Conservation (phyloP, 2,888 invertebrate genomes). For the Alcis repandata region DNA sequence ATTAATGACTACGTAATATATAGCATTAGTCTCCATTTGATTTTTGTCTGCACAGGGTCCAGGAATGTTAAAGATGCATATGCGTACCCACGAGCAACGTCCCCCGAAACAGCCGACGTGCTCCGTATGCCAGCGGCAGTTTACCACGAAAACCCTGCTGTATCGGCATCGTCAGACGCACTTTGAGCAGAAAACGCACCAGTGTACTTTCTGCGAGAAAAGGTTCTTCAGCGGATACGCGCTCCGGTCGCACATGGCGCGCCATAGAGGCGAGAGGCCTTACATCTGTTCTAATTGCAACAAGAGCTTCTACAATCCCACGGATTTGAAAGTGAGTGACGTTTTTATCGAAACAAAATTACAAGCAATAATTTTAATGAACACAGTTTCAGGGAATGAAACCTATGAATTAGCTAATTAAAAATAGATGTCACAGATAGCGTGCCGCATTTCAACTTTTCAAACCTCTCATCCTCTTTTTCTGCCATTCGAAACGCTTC, state of each 20-base stretch:
- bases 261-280: slow-evolving; percentile 83
- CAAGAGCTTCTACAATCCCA: slow-evolving; percentile 86
- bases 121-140: slow-evolving; percentile 87
- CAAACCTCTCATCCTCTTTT: slow-evolving; percentile 70
- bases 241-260: slow-evolving; percentile 81
- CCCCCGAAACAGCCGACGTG: slow-evolving; percentile 87
- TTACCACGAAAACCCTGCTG: slow-evolving; percentile 87
- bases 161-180: slow-evolving; percentile 88
- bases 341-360: not conserved
- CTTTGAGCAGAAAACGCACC: slow-evolving; percentile 85
- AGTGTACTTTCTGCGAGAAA: slow-evolving; percentile 82
- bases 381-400: not conserved
- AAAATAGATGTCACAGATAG: slow-evolving; percentile 61
- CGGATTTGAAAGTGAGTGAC: slow-evolving; percentile 83
- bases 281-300: slow-evolving; percentile 86
- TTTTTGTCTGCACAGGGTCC: slow-evolving; percentile 75
- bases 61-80: slow-evolving; percentile 89
- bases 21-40: too few relatives aligned
- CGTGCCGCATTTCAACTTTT: slow-evolving; percentile 71
- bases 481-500: slow-evolving; percentile 72
- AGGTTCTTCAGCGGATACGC: slow-evolving; percentile 83
- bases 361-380: not conserved
- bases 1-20: too few relatives aligned
- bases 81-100: slow-evolving; percentile 88
- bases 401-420: slow-evolving; percentile 26